Evolutionary conservation across 2,888 invertebrate species (phyloP).

Genomic region (Dolomedes plantarius): DNA sequence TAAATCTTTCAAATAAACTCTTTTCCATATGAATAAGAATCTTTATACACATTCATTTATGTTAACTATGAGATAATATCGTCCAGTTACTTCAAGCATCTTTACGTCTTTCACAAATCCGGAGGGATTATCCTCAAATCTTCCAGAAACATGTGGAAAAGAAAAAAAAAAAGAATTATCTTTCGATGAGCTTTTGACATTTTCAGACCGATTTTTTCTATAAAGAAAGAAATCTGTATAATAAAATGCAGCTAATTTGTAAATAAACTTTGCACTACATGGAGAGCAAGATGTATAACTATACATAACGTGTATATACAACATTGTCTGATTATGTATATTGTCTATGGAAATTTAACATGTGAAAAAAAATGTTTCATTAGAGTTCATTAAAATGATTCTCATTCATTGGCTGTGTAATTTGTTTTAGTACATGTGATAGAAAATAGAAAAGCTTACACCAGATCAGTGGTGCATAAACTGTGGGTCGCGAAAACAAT

Average conservation of each 20-base stretch:
- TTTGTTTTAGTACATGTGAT: no score
- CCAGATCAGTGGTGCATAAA: no score
- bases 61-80: conserved; percentile 20
- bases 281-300: not conserved
- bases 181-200: conserved; percentile 61
- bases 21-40: no score
- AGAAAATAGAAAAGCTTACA: no score
- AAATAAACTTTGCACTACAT: conserved; percentile 10
- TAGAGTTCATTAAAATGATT: not conserved
- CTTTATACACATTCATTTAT: not conserved
- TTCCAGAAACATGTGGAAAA: conserved; percentile 47
- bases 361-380: not conserved
- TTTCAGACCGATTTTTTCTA: conserved; percentile 31
- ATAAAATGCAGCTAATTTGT: conserved; percentile 2
- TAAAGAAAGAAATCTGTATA: not conserved
- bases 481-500: no score
- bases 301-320: not conserved
- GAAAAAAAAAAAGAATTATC: conserved; percentile 50
- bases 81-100: conserved; percentile 62
- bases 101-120: conserved; percentile 61
- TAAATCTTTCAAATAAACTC: no score
- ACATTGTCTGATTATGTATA: not conserved
- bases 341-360: not conserved
- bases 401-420: no score
- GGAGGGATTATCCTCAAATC: conserved; percentile 57